A percentile compares a stretch with the other conserved stretches of the same genome.
phyloP scores from a whole-genome alignment of 2,797 vertebrate species.

The Gouania willdenowi region DNA sequence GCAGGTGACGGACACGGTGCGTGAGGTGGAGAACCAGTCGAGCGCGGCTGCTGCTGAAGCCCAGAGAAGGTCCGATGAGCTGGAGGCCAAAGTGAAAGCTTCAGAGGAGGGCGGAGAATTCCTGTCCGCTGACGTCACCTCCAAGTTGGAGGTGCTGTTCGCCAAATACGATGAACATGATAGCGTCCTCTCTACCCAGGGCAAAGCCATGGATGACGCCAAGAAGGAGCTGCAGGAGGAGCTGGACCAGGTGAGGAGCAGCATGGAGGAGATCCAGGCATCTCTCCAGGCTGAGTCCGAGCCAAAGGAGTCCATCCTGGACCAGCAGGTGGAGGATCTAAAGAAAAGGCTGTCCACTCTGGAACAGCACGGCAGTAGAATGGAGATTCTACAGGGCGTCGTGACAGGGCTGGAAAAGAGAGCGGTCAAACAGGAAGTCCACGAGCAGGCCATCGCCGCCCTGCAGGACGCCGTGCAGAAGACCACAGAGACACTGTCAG shows the following conservation, averaged over 20 bases:
- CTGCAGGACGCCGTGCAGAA: conserved; percentile 76
- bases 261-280: conserved; percentile 72
- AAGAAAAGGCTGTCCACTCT: conserved; percentile 30
- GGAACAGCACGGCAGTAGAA: conserved; percentile 43
- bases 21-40: conserved; percentile 50
- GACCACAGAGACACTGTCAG: conserved; percentile 74
- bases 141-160: conserved; percentile 71
- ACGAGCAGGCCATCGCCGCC: conserved; percentile 74
- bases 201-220: conserved; percentile 42
- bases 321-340: conserved; percentile 33
- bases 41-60: conserved; percentile 47
- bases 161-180: conserved; percentile 67
- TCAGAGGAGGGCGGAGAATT: conserved; percentile 73
- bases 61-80: conserved; percentile 61
- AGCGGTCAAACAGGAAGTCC: conserved; percentile 80
- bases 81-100: conserved; percentile 72
- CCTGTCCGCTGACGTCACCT: conserved; percentile 51
- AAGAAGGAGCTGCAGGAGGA: conserved; percentile 63
- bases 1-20: conserved; percentile 50
- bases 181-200: conserved; percentile 63
- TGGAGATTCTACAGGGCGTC: conserved; percentile 77
- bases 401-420: conserved; percentile 77
- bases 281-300: conserved; percentile 54
- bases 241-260: conserved; percentile 72
- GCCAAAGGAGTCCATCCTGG: conserved; percentile 41